Evolutionary conservation across 2,113 vertebrate genomes (phyloP).

Genomic region (Etia nguti): DNA sequence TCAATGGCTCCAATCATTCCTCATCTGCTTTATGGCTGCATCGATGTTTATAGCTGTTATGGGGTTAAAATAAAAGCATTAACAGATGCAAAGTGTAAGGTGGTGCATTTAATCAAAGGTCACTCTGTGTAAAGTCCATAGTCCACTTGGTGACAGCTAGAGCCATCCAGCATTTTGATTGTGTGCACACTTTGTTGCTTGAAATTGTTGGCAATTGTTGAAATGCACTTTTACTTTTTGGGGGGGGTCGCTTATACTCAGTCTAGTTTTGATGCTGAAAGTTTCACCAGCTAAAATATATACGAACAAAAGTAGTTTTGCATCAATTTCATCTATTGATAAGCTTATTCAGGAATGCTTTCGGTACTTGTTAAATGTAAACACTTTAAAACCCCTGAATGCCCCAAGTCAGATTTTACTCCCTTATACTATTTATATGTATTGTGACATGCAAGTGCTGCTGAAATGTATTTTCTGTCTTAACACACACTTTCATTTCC

Average conservation of each 20-base stretch:
- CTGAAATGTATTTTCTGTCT: not conserved
- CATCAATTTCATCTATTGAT: not conserved
- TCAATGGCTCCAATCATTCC: conserved; percentile 67
- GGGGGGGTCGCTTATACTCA: not conserved
- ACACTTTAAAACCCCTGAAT: not conserved
- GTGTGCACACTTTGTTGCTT: not conserved
- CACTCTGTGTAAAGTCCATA: conserved; percentile 40
- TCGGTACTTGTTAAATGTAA: not conserved
- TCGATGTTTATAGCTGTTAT: conserved; percentile 66
- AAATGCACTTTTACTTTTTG: not conserved
- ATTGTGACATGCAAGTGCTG: not conserved
- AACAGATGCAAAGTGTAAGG: conserved; percentile 34
- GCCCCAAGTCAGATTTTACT: not conserved
- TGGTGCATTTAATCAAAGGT: conserved; percentile 47
- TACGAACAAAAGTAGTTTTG: not conserved
- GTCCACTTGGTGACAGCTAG: conserved; percentile 41
- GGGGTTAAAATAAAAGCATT: conserved; percentile 63
- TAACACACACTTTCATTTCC: not conserved
- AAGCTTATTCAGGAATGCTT: not conserved
- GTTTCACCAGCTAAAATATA: not conserved
- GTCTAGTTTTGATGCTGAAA: not conserved
- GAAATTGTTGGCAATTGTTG: not conserved
- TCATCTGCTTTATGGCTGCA: conserved; percentile 64
- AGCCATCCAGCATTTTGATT: conserved; percentile 7
- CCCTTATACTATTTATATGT: not conserved